Conservation (phyloP, 2,113 vertebrate genomes). For the Abramis brama region DNA sequence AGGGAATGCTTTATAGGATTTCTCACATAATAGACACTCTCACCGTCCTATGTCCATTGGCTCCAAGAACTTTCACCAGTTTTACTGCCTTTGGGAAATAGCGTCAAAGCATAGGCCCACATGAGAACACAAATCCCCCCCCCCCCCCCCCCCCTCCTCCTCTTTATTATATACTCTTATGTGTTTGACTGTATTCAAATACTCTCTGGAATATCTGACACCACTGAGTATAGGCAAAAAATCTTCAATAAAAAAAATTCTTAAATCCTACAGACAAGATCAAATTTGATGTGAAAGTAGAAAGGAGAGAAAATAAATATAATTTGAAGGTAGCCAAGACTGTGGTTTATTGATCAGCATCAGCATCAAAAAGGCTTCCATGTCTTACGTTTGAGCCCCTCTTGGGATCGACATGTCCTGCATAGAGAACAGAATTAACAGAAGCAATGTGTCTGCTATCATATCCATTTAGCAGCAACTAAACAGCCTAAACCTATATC, state of each 20-base stretch:
- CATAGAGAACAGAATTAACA: slow-evolving; percentile 39
- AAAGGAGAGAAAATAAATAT: slow-evolving; percentile 9
- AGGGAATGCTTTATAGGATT: neutral
- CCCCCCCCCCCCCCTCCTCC: no score
- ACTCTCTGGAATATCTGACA: slow-evolving; percentile 26
- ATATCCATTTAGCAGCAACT: slow-evolving; percentile 19
- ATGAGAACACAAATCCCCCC: no score
- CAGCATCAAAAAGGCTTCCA: slow-evolving; percentile 41
- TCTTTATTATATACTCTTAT: neutral
- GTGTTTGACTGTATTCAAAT: slow-evolving; percentile 17
- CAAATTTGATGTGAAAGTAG: neutral
- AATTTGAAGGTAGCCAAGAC: slow-evolving; percentile 34
- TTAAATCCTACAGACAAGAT: slow-evolving; percentile 17
- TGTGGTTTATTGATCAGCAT: slow-evolving; percentile 55
- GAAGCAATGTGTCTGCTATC: slow-evolving; percentile 26
- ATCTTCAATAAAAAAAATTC: neutral
- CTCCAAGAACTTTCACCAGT: neutral
- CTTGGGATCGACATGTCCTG: slow-evolving; percentile 6
- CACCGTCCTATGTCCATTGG: neutral
- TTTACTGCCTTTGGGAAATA: slow-evolving; percentile 10
- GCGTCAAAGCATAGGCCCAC: neutral
- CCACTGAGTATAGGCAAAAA: neutral
- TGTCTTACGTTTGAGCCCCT: slow-evolving; percentile 4
- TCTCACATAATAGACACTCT: neutral
- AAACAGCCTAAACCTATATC: slow-evolving; percentile 26